Evolutionary conservation across 2,113 vertebrate species (phyloP).

Genomic region (Erinaceus europaeus): DNA sequence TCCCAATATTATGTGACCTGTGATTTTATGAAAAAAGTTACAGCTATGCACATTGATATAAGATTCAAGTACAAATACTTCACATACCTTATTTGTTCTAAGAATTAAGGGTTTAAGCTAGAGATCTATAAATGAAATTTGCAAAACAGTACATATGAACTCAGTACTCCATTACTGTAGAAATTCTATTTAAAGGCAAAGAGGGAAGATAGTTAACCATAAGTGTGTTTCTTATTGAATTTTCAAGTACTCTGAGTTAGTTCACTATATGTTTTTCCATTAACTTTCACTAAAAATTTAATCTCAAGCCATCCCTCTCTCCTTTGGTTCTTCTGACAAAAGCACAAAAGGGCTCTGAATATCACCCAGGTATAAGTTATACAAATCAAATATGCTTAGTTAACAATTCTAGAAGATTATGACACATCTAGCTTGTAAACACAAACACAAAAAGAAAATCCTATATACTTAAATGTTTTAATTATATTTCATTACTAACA

Average conservation of each 20-base stretch:
- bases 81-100: neutral
- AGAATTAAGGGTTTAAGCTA: neutral
- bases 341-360: neutral
- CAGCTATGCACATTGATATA: neutral
- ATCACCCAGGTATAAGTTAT: neutral
- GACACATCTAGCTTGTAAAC: neutral
- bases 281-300: neutral
- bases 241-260: constrained; percentile 14
- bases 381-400: neutral
- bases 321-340: neutral
- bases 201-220: constrained; percentile 37
- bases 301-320: neutral
- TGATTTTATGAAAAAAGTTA: neutral
- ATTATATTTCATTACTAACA: too few species aligned
- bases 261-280: neutral
- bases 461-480: neutral
- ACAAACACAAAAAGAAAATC: neutral
- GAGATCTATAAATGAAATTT: neutral
- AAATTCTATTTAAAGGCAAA: constrained; percentile 52
- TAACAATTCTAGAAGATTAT: neutral
- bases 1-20: neutral
- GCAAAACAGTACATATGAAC: constrained; percentile 36
- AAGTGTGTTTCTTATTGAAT: neutral
- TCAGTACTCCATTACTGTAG: neutral
- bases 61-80: neutral